Evolutionary conservation across 2,888 invertebrate species (phyloP).

Genomic region (Sarcophaga subvicina): DNA sequence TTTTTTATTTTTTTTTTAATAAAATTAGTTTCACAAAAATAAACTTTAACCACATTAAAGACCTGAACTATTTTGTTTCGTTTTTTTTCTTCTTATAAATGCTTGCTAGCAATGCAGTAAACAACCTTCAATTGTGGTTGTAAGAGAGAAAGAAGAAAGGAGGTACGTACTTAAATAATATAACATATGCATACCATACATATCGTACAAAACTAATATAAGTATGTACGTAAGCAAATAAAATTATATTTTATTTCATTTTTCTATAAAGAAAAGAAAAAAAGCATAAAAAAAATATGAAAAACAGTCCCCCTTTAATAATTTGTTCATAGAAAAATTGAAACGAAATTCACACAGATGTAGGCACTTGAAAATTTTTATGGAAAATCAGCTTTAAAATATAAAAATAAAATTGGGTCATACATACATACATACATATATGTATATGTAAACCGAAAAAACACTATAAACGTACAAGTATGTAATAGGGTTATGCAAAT

Average conservation of each 20-base stretch:
- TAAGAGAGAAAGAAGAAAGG: background rate
- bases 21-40: background rate
- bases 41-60: conserved; percentile 11
- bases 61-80: background rate
- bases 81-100: too few species aligned
- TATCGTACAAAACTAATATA: background rate
- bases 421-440: background rate
- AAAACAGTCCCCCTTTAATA: conserved; percentile 32
- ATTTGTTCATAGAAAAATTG: background rate
- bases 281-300: conserved; percentile 26
- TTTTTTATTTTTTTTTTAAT: background rate
- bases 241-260: conserved; percentile 7
- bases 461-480: background rate
- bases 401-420: conserved; percentile 50
- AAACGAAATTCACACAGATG: conserved; percentile 34
- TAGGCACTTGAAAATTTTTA: conserved; percentile 52
- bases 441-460: background rate
- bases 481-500: background rate
- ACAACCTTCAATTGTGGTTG: background rate
- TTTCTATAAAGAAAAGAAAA: background rate
- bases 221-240: background rate
- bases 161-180: background rate
- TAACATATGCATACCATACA: background rate
- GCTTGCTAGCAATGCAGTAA: background rate
- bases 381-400: conserved; percentile 34